Evolutionary conservation across 2,113 vertebrate species (phyloP).

Genomic region (Centropus unirufus): DNA sequence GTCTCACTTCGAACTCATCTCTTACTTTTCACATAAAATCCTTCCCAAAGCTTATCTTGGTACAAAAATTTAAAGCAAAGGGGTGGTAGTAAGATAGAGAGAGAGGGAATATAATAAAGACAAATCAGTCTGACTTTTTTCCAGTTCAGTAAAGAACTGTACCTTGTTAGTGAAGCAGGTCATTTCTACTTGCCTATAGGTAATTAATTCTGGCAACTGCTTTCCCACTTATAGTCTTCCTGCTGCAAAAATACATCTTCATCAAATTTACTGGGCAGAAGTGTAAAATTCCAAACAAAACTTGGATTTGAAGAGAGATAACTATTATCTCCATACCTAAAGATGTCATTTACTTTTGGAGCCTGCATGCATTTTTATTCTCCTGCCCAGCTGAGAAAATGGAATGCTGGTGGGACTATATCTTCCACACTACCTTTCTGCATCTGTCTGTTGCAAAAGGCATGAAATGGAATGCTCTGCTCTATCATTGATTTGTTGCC

Average conservation of each 20-base stretch:
- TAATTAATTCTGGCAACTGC: slow-evolving; percentile 40
- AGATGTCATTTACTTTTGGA: slow-evolving; percentile 14
- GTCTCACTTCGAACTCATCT: not conserved
- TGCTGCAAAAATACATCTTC: slow-evolving; percentile 33
- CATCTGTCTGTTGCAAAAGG: slow-evolving; percentile 63
- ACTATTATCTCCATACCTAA: slow-evolving; percentile 27
- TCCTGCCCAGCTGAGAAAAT: slow-evolving; percentile 51
- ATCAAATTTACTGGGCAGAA: not conserved
- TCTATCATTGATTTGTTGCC: slow-evolving; percentile 73
- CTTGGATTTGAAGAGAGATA: slow-evolving; percentile 10
- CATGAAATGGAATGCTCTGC: slow-evolving; percentile 51
- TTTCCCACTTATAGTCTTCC: not conserved
- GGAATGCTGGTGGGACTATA: slow-evolving; percentile 54
- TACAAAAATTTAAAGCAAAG: not conserved
- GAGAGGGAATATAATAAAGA: not conserved
- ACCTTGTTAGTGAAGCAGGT: not conserved
- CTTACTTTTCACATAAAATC: slow-evolving; percentile 7
- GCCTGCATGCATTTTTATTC: slow-evolving; percentile 18
- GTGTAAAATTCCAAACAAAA: not conserved
- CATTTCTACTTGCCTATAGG: not conserved
- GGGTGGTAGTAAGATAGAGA: not conserved
- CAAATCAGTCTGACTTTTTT: not conserved
- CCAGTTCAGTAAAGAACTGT: not conserved
- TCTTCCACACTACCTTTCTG: slow-evolving; percentile 57
- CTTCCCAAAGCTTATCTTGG: not conserved